These are phyloP conservation scores for Drosophila hawaiiensis DNA, from an alignment of 2,888 invertebrate species.

Conservation along the genomic window DNA sequence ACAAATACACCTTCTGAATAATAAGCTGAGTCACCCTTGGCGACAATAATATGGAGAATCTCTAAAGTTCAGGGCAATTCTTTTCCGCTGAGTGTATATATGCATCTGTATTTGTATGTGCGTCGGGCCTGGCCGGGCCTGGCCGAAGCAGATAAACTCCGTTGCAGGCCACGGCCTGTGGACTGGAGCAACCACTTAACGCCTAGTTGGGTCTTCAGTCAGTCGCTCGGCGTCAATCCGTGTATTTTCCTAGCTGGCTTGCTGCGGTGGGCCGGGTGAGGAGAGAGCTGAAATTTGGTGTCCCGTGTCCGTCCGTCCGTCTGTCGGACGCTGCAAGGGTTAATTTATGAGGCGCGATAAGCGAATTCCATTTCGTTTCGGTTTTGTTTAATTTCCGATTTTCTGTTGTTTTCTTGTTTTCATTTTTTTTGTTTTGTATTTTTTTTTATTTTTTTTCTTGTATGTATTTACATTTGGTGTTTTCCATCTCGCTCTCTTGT, in stretches of 20 bases:
- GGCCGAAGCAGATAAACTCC: slow-evolving; percentile 50
- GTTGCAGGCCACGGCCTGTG: slow-evolving; percentile 44
- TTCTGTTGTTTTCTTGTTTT: slow-evolving; percentile 58
- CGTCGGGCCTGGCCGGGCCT: not conserved
- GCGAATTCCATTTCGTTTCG: slow-evolving; percentile 80
- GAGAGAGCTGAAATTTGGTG: slow-evolving; percentile 16
- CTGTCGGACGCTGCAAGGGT: slow-evolving; percentile 70
- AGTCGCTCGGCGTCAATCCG: slow-evolving; percentile 6
- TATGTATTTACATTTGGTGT: slow-evolving; percentile 63
- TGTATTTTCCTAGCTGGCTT: slow-evolving; percentile 23
- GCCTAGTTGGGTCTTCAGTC: slow-evolving; percentile 22
- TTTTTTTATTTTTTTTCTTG: slow-evolving; percentile 21
- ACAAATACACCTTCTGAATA: not conserved
- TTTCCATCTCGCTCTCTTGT: slow-evolving; percentile 20
- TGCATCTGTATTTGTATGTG: not conserved
- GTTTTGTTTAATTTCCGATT: slow-evolving; percentile 82
- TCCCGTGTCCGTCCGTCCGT: slow-evolving; percentile 26
- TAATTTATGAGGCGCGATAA: slow-evolving; percentile 83
- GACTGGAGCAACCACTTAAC: slow-evolving; percentile 60
- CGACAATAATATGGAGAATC: not conserved
- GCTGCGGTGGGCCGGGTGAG: slow-evolving; percentile 13
- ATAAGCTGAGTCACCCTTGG: not conserved
- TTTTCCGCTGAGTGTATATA: not conserved
- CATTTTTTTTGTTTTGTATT: slow-evolving; percentile 4
- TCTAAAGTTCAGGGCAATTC: not conserved